Percentiles rank a stretch among this genome's conserved stretches.
Conservation (phyloP, 1,140 invertebrate genomes). For the Eurytemora carolleeae region DNA sequence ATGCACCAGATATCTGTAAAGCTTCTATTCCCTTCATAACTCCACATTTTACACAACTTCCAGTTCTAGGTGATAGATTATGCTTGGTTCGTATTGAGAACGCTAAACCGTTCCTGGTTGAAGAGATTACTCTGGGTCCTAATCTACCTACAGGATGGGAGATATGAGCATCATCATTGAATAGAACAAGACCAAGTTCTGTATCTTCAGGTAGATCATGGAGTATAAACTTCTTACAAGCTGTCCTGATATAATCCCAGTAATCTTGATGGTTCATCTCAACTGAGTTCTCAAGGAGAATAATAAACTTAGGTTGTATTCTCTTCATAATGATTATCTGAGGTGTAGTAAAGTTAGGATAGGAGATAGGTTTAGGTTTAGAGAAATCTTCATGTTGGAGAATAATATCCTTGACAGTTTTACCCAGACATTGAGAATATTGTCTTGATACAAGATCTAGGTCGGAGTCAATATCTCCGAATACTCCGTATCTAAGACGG, state of each 20-base stretch:
- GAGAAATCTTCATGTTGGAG: neutral
- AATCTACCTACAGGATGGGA: neutral
- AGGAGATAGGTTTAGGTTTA: neutral
- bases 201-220: slow-evolving; percentile 1
- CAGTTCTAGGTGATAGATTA: slow-evolving; percentile 1
- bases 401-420: slow-evolving; percentile 2
- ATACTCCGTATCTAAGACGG: slow-evolving; percentile 45
- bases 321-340: neutral
- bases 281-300: slow-evolving; percentile 7
- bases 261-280: slow-evolving; percentile 3
- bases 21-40: neutral
- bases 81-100: neutral
- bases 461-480: slow-evolving; percentile 31
- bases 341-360: neutral
- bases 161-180: slow-evolving; percentile 8
- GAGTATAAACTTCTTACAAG: slow-evolving; percentile 3
- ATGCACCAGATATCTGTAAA: neutral
- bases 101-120: neutral
- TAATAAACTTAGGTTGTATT: neutral
- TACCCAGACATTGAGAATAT: neutral
- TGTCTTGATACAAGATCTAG: neutral
- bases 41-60: slow-evolving; percentile 8
- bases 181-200: slow-evolving; percentile 6
- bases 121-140: neutral
- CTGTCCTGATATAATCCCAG: slow-evolving; percentile 10